Evolutionary conservation across 1,140 invertebrate species (phyloP).

Genomic region (Euschistus heros): DNA sequence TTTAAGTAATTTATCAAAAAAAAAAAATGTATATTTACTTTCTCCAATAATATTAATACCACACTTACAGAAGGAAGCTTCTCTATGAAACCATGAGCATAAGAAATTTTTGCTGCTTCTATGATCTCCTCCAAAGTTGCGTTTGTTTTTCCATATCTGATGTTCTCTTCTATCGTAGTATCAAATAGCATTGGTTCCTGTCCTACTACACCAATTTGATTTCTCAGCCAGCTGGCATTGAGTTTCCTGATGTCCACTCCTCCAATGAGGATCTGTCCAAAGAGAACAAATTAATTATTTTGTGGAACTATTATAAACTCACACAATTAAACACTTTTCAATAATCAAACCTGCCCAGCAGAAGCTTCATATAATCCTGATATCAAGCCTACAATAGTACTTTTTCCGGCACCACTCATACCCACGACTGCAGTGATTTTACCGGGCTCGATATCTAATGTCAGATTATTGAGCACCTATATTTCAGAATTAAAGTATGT

Average conservation of each 20-base stretch:
- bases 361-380: no score
- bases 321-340: background rate
- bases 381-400: no score
- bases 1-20: no score
- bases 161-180: slow-evolving; percentile 63
- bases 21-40: no score
- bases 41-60: no score
- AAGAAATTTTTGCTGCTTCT: slow-evolving; percentile 48
- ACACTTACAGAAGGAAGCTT: slow-evolving; percentile 52
- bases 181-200: slow-evolving; percentile 71
- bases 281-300: slow-evolving; percentile 38
- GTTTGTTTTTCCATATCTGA: slow-evolving; percentile 53
- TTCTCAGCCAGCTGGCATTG: slow-evolving; percentile 36
- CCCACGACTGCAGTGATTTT: no score
- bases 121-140: slow-evolving; percentile 37
- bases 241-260: slow-evolving; percentile 29
- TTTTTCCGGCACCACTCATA: no score
- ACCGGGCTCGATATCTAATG: no score
- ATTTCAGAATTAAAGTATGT: slow-evolving; percentile 11
- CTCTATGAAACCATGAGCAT: slow-evolving; percentile 73
- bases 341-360: background rate
- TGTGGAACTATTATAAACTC: no score
- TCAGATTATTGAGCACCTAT: no score
- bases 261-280: slow-evolving; percentile 15
- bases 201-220: slow-evolving; percentile 60